Base-by-base conservation (phyloP, 2,797 vertebrate species). In the Chloroceryle inda region DNA sequence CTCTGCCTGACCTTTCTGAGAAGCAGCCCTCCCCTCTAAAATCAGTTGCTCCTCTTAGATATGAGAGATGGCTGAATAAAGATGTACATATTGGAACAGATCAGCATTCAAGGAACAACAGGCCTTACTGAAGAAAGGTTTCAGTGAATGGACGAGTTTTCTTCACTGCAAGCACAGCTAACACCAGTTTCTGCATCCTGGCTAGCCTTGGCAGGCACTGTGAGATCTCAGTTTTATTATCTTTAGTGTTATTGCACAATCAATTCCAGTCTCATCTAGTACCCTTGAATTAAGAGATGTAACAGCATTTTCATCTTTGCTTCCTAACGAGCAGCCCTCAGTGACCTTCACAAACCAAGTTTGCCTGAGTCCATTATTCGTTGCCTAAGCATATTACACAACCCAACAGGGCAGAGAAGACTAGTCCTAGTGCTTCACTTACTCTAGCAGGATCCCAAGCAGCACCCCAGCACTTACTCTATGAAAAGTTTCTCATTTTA, bases 271-370 rank as follows among this genome's bases (percentile, higher is more conserved):
- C 76, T 85, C 68, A 45, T 71, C 81, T 35, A 0, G 24, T 31
- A 69, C 72, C 77, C 63, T 40, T 55, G 77, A 89, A 82, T 85
- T 50, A 82, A 61, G 80, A 52, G 35, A 56, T 5, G 42, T 3
- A 86, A 8, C 73, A 92, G 71, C 58, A 62, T 75, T 88, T 83
- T 83, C 55, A 81, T 75, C 82, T 77, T 21, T 18, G 49, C 72
- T 81, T 62, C 68, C 69, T 83, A 52, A 66, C 3, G 13, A 92
- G 75, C 42, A 64, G 49, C 68, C 82, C 40, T 37, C 17, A 6
- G 61, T 4, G 15, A 67, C 86, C 68, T 55, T 6, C 74, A 8
- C 0, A 38, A 47, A 2, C 69, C 0, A 0, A 63, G 44, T 37
- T 3, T 59, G 52, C 10, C 20, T 0, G 0, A 21, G 55, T 0